A percentile compares a stretch with the other conserved stretches of the same genome.
phyloP scores from a whole-genome alignment of 92 coral and sea anemone genomes.

The Zoanthus solanderi region DNA sequence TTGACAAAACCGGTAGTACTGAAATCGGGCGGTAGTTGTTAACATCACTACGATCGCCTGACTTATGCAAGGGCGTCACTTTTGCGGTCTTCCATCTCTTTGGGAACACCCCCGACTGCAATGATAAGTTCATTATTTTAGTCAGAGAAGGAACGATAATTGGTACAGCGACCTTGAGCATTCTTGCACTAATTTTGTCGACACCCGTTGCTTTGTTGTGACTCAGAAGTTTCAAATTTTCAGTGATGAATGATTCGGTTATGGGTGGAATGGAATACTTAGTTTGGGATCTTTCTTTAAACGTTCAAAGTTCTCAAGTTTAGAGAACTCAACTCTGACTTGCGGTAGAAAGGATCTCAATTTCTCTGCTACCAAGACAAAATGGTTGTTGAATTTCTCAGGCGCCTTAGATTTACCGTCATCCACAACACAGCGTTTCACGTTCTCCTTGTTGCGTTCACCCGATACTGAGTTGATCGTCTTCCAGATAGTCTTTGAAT shows the following conservation, averaged over 20 bases:
- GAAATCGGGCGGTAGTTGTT: too few species aligned
- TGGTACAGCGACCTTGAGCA: conserved; percentile 61
- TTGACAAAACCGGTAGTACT: too few species aligned
- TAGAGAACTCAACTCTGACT: conserved; percentile 44
- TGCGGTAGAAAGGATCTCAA: conserved; percentile 59
- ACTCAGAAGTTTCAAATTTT: conserved; percentile 40
- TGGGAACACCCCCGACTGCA: too few species aligned
- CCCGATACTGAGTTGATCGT: conserved; percentile 45
- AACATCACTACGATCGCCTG: too few species aligned
- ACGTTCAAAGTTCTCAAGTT: conserved; percentile 52
- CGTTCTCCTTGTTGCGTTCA: background rate
- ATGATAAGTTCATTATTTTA: conserved; percentile 45
- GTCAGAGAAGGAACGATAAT: conserved; percentile 64
- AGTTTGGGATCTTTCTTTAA: conserved; percentile 55
- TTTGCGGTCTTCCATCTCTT: conserved; percentile 60
- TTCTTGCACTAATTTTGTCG: background rate
- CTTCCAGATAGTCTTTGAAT: conserved; percentile 39
- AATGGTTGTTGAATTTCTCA: conserved; percentile 63
- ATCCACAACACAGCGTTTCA: background rate
- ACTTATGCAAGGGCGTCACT: conserved; percentile 50
- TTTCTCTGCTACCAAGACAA: conserved; percentile 62
- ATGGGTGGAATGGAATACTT: conserved; percentile 56
- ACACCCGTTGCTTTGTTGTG: conserved; percentile 64
- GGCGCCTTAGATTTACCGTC: background rate
- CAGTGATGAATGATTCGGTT: conserved; percentile 37